Percentiles rank a stretch among this genome's conserved stretches.
Evolutionary conservation across 2,797 vertebrate species (phyloP).

Genomic region (Bradypus variegatus): DNA sequence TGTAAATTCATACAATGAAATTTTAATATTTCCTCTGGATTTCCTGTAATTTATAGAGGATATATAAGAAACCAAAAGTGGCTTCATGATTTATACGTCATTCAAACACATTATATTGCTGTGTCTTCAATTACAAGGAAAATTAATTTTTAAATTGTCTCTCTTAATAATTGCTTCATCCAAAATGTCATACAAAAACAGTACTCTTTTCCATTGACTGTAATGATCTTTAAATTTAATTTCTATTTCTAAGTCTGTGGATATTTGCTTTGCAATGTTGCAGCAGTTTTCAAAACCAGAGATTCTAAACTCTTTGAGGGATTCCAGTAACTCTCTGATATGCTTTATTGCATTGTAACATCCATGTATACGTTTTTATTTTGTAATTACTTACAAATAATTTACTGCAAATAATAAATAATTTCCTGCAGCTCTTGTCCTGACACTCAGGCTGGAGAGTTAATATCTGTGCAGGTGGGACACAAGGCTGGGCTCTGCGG

Average conservation of each 20-base stretch:
- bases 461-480: not conserved
- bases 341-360: not conserved
- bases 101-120: not conserved
- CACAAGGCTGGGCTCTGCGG: not conserved
- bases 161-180: not conserved
- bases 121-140: not conserved
- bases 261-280: not conserved
- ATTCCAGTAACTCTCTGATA: not conserved
- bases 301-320: not conserved
- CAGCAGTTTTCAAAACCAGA: not conserved
- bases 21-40: conserved; percentile 37
- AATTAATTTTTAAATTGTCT: not conserved
- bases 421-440: not conserved
- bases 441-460: not conserved
- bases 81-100: not conserved
- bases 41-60: not conserved
- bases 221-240: not conserved
- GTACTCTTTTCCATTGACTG: not conserved
- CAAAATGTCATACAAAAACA: not conserved
- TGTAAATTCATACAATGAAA: not conserved
- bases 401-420: not conserved
- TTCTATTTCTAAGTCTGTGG: not conserved
- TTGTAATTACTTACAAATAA: not conserved
- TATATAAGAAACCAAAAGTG: not conserved
- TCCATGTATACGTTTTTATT: not conserved